A percentile compares a stretch with the other conserved stretches of the same genome.
These are phyloP conservation scores for Fragum whitleyi DNA, from an alignment of 2,888 invertebrate species.

Conservation along the genomic window DNA sequence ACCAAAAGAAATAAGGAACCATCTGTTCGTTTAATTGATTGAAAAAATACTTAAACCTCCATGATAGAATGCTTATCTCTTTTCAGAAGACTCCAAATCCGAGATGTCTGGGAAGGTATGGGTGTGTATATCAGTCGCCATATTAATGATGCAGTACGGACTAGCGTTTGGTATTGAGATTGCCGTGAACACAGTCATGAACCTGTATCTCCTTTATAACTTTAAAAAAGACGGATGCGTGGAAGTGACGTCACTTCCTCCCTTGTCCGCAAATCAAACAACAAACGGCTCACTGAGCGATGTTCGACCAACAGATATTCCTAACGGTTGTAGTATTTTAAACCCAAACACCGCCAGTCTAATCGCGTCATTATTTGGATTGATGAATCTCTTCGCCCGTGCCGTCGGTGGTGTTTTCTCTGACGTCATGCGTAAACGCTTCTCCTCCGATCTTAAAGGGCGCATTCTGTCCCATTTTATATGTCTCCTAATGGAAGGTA, in stretches of 20 bases:
- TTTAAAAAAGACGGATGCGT: slow-evolving; percentile 37
- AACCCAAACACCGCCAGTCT: slow-evolving; percentile 36
- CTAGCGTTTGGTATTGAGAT: slow-evolving; percentile 49
- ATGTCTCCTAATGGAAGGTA: slow-evolving; percentile 40
- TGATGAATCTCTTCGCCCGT: slow-evolving; percentile 42
- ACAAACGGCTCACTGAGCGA: neutral
- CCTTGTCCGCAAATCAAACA: neutral
- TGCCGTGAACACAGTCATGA: slow-evolving; percentile 41
- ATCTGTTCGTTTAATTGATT: too few relatives aligned
- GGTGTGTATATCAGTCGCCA: slow-evolving; percentile 12
- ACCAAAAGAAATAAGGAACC: too few relatives aligned
- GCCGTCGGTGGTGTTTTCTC: slow-evolving; percentile 38
- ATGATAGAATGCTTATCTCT: too few relatives aligned
- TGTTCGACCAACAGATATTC: neutral
- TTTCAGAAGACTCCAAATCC: neutral
- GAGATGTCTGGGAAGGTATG: neutral
- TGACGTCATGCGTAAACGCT: slow-evolving; percentile 29
- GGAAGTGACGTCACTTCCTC: neutral
- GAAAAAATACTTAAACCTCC: too few relatives aligned
- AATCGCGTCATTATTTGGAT: slow-evolving; percentile 39
- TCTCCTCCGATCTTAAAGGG: slow-evolving; percentile 7
- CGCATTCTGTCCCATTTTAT: slow-evolving; percentile 43
- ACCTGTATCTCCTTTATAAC: slow-evolving; percentile 44
- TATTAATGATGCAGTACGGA: slow-evolving; percentile 43
- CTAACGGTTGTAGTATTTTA: slow-evolving; percentile 31